Evolutionary conservation across 2,113 vertebrate species (phyloP).

Genomic region (Euleptes europaea): DNA sequence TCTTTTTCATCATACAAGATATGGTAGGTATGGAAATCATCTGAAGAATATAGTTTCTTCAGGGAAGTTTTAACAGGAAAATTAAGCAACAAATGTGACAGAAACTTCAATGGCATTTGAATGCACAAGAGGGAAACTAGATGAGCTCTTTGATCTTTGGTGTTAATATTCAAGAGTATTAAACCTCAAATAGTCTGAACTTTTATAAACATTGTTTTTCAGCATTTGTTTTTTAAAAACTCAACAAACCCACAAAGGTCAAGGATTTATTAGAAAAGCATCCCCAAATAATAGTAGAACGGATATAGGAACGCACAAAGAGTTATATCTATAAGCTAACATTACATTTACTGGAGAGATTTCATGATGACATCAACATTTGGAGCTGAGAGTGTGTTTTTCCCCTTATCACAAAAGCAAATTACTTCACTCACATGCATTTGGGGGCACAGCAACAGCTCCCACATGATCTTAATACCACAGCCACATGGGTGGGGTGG

Average conservation of each 20-base stretch:
- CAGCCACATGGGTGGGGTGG: not conserved
- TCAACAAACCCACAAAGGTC: not conserved
- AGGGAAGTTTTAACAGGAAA: constrained; percentile 3
- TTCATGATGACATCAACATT: not conserved
- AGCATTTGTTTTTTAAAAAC: not conserved
- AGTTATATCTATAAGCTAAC: not conserved
- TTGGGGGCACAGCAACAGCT: not conserved
- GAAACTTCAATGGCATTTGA: not conserved
- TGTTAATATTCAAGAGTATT: not conserved
- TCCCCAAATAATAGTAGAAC: not conserved
- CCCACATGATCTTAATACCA: not conserved
- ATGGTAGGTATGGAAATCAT: not conserved
- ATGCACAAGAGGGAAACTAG: constrained; percentile 5
- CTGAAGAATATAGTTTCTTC: not conserved
- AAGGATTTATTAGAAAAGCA: not conserved
- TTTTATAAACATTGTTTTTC: not conserved
- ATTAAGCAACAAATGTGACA: not conserved
- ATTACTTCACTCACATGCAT: not conserved
- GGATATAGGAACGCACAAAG: not conserved
- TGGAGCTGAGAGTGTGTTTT: not conserved
- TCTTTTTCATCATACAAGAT: not conserved
- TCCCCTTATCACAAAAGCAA: not conserved
- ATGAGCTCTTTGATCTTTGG: not conserved
- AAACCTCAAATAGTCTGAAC: not conserved
- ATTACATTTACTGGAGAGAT: not conserved